phyloP scores from a whole-genome alignment of 2,888 invertebrate genomes.

The Acrobasis suavella region DNA sequence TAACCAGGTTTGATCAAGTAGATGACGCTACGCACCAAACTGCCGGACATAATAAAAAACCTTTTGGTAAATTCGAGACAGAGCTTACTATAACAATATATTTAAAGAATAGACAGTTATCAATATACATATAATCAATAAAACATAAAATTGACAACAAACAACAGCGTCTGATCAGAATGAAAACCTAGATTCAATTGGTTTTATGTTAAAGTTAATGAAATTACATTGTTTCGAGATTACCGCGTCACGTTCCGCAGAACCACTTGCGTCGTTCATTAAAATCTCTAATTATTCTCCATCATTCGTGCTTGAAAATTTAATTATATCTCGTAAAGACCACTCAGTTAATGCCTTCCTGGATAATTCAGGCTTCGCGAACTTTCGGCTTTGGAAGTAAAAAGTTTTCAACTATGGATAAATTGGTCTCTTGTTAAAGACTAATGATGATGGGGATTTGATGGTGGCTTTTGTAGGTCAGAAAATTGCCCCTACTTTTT shows the following conservation, averaged over 20 bases:
- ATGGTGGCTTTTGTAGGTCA: conserved; percentile 3
- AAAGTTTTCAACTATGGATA: conserved; percentile 29
- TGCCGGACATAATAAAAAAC: too few relatives aligned
- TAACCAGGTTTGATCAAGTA: too few relatives aligned
- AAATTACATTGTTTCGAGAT: conserved; percentile 19
- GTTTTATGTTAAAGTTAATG: conserved; percentile 9
- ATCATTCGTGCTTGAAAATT: conserved; percentile 34
- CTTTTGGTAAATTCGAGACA: too few relatives aligned
- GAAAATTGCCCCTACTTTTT: too few relatives aligned
- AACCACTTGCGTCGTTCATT: conserved; percentile 28
- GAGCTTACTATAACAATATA: too few relatives aligned
- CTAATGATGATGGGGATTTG: background rate
- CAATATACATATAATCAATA: too few relatives aligned
- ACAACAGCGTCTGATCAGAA: background rate
- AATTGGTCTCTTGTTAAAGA: background rate
- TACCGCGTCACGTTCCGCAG: conserved; percentile 7
- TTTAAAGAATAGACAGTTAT: too few relatives aligned
- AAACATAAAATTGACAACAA: background rate
- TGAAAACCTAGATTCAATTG: background rate
- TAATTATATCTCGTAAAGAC: conserved; percentile 31
- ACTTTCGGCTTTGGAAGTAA: conserved; percentile 35
- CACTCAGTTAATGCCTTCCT: conserved; percentile 22
- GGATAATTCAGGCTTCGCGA: conserved; percentile 25
- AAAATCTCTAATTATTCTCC: conserved; percentile 34
- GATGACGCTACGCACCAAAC: too few relatives aligned